phyloP scores from a whole-genome alignment of 2,113 vertebrate species.

The Gavia stellata region DNA sequence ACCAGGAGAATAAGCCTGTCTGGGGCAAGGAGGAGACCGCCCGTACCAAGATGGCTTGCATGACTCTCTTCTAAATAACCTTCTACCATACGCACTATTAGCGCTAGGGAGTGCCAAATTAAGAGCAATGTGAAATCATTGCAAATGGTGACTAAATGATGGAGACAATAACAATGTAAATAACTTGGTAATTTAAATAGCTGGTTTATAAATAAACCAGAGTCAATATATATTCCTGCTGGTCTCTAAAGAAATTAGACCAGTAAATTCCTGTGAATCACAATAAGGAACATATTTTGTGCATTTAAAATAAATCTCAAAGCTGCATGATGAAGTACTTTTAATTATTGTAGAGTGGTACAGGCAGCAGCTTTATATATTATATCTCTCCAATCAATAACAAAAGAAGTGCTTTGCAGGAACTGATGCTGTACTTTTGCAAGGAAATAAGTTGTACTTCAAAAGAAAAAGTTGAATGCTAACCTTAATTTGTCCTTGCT shows the following conservation, averaged over 20 bases:
- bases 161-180: conserved; percentile 61
- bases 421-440: conserved; percentile 37
- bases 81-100: neutral
- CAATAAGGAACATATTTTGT: conserved; percentile 58
- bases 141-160: conserved; percentile 56
- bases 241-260: conserved; percentile 64
- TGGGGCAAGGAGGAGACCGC: neutral
- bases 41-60: neutral
- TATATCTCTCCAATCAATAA: conserved; percentile 61
- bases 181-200: conserved; percentile 60
- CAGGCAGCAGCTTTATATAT: conserved; percentile 64
- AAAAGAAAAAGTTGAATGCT: neutral
- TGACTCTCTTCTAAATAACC: neutral
- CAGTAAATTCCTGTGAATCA: conserved; percentile 65
- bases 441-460: conserved; percentile 37
- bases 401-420: conserved; percentile 44
- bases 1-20: neutral
- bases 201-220: conserved; percentile 59
- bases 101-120: neutral
- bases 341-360: conserved; percentile 65
- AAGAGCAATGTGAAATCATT: conserved; percentile 42
- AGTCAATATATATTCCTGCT: conserved; percentile 56
- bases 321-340: conserved; percentile 65
- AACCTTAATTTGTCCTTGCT: conserved; percentile 37
- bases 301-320: conserved; percentile 61